Evolutionary conservation across 2,888 invertebrate species (phyloP).

Genomic region (Lottia gigantea): DNA sequence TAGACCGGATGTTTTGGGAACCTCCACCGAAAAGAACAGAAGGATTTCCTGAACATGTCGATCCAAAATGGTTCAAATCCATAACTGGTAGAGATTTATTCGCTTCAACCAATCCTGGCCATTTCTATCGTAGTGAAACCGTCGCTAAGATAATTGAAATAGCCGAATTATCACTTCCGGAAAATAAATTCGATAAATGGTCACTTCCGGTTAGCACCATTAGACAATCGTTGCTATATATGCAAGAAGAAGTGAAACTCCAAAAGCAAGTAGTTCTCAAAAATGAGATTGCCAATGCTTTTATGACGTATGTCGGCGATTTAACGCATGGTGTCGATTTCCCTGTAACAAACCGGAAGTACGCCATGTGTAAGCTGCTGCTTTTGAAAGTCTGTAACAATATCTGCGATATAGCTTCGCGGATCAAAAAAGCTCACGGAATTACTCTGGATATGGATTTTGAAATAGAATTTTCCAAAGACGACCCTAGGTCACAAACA

Average conservation of each 20-base stretch:
- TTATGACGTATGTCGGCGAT: neutral
- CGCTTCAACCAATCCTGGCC: neutral
- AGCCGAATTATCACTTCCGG: neutral
- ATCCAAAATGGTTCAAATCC: neutral
- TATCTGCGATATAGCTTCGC: neutral
- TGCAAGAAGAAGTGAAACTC: neutral
- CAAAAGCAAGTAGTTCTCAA: neutral
- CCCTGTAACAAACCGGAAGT: neutral
- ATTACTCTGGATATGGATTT: neutral
- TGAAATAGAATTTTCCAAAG: neutral
- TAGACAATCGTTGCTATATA: neutral
- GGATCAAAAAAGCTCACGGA: neutral
- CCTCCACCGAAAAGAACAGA: neutral
- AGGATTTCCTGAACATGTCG: neutral
- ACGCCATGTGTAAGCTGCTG: neutral
- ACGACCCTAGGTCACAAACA: neutral
- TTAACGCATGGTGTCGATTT: neutral
- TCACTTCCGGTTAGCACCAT: neutral
- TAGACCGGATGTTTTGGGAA: neutral
- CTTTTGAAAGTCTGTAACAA: neutral
- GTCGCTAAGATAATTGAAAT: neutral
- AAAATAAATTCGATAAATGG: neutral
- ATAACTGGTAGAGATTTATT: neutral
- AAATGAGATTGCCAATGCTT: neutral
- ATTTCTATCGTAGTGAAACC: neutral